Percentiles rank a stretch among this genome's conserved stretches.
These are phyloP conservation scores for Apantesis nais DNA, from an alignment of 2,888 invertebrate species.

Conservation along the genomic window DNA sequence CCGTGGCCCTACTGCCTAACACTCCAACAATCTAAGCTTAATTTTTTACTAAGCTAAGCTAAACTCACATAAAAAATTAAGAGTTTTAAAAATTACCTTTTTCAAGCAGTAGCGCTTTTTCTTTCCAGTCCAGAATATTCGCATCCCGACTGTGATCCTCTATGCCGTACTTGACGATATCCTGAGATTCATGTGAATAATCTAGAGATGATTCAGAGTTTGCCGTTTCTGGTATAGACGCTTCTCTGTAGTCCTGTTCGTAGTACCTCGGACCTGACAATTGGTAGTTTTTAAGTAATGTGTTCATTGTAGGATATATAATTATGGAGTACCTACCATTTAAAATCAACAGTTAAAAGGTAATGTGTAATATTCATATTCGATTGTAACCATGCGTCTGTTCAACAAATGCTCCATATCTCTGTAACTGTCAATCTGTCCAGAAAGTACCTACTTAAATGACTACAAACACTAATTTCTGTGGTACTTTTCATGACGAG, in stretches of 20 bases:
- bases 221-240: conserved; percentile 60
- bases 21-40: neutral
- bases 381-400: too few species aligned
- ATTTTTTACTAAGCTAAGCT: too few species aligned
- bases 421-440: too few species aligned
- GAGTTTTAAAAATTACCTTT: conserved; percentile 73
- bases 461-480: too few species aligned
- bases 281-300: neutral
- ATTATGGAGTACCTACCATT: too few species aligned
- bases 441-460: too few species aligned
- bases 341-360: too few species aligned
- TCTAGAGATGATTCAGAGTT: conserved; percentile 77
- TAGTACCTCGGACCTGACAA: conserved; percentile 66
- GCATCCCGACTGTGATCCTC: conserved; percentile 63
- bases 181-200: conserved; percentile 74
- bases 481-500: too few species aligned
- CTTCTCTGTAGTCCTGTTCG: conserved; percentile 72
- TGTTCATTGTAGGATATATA: neutral
- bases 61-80: neutral
- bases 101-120: conserved; percentile 86
- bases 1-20: neutral
- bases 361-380: too few species aligned
- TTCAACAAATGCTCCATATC: too few species aligned
- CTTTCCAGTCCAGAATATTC: conserved; percentile 80
- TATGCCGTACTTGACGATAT: conserved; percentile 59